phyloP scores from a whole-genome alignment of 2,888 invertebrate species.

The Ptilodon capucinus region DNA sequence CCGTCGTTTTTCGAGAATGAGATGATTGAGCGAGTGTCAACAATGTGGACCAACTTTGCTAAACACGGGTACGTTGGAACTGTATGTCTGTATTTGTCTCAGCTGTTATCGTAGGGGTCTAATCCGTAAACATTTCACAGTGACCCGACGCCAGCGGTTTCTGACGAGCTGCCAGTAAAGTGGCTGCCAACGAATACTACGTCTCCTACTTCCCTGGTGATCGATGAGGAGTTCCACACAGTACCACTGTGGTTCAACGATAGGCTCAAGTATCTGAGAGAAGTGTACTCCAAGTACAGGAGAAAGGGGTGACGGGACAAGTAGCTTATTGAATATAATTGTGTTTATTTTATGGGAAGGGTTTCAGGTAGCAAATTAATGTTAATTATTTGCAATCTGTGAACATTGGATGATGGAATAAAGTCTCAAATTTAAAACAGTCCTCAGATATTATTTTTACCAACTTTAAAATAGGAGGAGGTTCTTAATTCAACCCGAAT shows the following conservation, averaged over 20 bases:
- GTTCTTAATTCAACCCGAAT: too few species aligned
- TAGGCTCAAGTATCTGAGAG: constrained; percentile 46
- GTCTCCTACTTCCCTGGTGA: constrained; percentile 45
- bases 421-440: too few species aligned
- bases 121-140: constrained; percentile 31
- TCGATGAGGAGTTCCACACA: constrained; percentile 47
- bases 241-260: constrained; percentile 54
- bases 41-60: constrained; percentile 69
- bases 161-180: constrained; percentile 44
- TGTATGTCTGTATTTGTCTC: too few species aligned
- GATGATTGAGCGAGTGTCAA: constrained; percentile 58
- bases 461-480: too few species aligned
- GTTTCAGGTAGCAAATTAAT: too few species aligned
- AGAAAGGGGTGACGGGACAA: constrained; percentile 30
- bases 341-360: background rate
- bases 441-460: too few species aligned
- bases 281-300: constrained; percentile 57
- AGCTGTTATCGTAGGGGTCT: too few species aligned
- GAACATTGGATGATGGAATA: too few species aligned
- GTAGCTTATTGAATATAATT: background rate
- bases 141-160: constrained; percentile 56
- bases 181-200: constrained; percentile 48
- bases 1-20: constrained; percentile 47
- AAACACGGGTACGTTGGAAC: constrained; percentile 65
- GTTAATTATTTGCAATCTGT: background rate